Base-by-base conservation (phyloP, 2,113 vertebrate species). In the Proteles cristata region DNA sequence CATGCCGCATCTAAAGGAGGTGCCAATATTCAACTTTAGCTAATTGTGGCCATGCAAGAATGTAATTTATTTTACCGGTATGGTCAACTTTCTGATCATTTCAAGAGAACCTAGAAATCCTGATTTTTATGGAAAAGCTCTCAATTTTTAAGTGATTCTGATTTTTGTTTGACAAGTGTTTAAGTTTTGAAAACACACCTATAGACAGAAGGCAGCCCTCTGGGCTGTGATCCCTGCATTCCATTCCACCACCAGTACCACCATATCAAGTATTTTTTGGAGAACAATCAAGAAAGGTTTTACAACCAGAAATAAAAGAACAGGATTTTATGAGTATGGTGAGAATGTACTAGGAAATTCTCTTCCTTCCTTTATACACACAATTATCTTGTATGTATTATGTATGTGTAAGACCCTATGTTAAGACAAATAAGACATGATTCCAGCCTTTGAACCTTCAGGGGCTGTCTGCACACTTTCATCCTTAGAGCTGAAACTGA, bases 201-300 rank as follows among this genome's bases (percentile, higher is more conserved):
- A 15, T 83, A 68, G 45, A 77, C 21, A 84, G 19, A 81, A 87
- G 61, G 26, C 50, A 63, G 61, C 11, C 28, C n/a, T 55, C 28
- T 82, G 9, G 43, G 25, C 66, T 88, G 63, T 84, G 69, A 71
- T 17, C 84, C 25, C 31, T 15, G 23, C 2, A 50, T 15, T 43
- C 11, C 33, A 50, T 73, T n/a, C 43, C 12, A 39, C 55, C 79
- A 76, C 39, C 35, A 79, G 8, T 23, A 31, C 48, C n/a, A 55
- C 19, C 2, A 8, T 21, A 48, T 25, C n/a, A 58, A 12, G 21
- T 5, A 26, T n/a, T 80, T 81, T 55, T 65, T n/a, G 63, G 31
- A 35, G 77, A 86, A 89, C 15, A 45, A n/a, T 77, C 69, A 92
- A 94, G 69, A 55, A 94, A 83, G 10, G 2, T 61, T 95, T 88